A percentile compares a stretch with the other conserved stretches of the same genome.
These are phyloP conservation scores for Euphysa ruthae DNA, from an alignment of 30 jellyfish, hydroid and myxozoan genomes.

Conservation along the genomic window DNA sequence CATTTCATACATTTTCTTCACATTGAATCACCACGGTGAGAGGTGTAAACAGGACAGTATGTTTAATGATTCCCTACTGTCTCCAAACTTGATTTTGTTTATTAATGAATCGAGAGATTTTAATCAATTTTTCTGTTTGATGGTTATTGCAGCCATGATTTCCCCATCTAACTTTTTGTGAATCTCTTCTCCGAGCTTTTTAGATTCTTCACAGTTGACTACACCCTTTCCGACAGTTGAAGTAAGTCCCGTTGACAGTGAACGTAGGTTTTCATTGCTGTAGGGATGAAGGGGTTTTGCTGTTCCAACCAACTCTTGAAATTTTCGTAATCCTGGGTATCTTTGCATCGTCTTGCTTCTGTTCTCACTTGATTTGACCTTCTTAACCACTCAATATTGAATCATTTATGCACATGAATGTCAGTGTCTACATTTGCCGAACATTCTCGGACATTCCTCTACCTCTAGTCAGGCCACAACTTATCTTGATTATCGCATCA, in stretches of 20 bases:
- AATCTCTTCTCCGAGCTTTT: constrained; percentile 17
- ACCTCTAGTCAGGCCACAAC: constrained; percentile 42
- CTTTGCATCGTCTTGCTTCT: constrained; percentile 14
- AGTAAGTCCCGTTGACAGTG: constrained; percentile 30
- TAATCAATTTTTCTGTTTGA: constrained; percentile 7
- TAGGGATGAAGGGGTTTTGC: constrained; percentile 10
- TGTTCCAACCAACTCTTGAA: constrained; percentile 21
- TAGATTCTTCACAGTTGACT: constrained; percentile 34
- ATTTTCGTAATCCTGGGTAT: constrained; percentile 21
- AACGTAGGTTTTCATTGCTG: constrained; percentile 4
- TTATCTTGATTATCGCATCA: constrained; percentile 18
- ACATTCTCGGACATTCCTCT: constrained; percentile 27
- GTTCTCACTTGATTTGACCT: constrained; percentile 32
- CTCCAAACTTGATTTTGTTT: constrained; percentile 14
- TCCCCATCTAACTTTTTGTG: constrained; percentile 18
- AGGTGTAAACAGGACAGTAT: constrained; percentile 32
- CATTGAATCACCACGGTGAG: constrained; percentile 16
- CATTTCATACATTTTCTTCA: constrained; percentile 23
- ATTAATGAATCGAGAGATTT: not conserved
- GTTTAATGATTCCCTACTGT: not conserved
- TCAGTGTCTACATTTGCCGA: constrained; percentile 13
- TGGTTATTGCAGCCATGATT: constrained; percentile 13
- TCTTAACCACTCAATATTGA: constrained; percentile 24
- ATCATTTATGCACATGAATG: constrained; percentile 20
- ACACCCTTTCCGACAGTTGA: constrained; percentile 15